phyloP scores from a whole-genome alignment of 2,888 invertebrate genomes.

The Sarcophaga caerulescens region DNA sequence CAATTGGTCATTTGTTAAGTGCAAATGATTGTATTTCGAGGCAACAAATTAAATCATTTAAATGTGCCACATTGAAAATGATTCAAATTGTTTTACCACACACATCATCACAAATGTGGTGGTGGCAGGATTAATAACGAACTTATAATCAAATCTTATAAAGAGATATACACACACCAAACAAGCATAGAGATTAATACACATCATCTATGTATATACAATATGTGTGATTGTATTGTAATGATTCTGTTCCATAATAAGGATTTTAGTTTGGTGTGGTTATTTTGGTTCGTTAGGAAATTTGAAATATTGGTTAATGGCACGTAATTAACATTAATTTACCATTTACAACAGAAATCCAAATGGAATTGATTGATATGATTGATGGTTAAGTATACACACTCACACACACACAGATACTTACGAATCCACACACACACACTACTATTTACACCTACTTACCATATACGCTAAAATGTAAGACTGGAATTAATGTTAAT shows the following conservation, averaged over 20 bases:
- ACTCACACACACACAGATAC: background rate
- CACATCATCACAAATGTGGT: background rate
- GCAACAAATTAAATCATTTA: slow-evolving; percentile 50
- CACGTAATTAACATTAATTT: slow-evolving; percentile 49
- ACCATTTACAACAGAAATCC: slow-evolving; percentile 17
- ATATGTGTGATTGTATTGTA: background rate
- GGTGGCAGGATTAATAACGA: slow-evolving; percentile 15
- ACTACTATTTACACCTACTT: background rate
- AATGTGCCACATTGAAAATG: slow-evolving; percentile 39
- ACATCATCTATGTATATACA: background rate
- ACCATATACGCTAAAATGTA: background rate
- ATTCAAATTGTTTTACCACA: slow-evolving; percentile 53
- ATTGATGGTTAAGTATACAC: slow-evolving; percentile 26
- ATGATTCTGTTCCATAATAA: slow-evolving; percentile 22
- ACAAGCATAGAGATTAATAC: background rate
- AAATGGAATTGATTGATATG: slow-evolving; percentile 37
- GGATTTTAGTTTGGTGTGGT: slow-evolving; percentile 12
- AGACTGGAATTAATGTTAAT: slow-evolving; percentile 36
- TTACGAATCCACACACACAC: background rate
- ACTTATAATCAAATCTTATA: slow-evolving; percentile 2
- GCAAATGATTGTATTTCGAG: slow-evolving; percentile 50
- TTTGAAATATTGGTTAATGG: slow-evolving; percentile 37
- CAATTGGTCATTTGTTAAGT: slow-evolving; percentile 51
- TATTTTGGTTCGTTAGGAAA: background rate
- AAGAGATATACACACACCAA: background rate